phyloP scores from a whole-genome alignment of 1,140 invertebrate species.

The Halotydeus destructor region DNA sequence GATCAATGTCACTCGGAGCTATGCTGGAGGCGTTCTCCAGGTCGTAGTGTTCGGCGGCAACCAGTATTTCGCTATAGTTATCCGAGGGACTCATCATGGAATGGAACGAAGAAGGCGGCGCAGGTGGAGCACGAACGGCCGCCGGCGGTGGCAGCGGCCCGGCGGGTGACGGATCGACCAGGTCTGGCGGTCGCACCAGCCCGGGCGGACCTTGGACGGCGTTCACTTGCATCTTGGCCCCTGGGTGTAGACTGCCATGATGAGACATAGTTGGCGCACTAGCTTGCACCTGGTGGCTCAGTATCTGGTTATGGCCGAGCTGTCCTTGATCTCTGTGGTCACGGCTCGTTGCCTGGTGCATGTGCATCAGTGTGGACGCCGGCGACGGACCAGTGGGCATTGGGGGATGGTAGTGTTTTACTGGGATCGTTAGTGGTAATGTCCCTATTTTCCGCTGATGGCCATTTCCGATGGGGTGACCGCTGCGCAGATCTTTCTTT shows the following conservation, averaged over 20 bases:
- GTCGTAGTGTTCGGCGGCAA: conserved; percentile 76
- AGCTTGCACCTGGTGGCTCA: no score
- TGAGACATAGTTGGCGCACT: no score
- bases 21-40: conserved; percentile 91
- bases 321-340: background rate
- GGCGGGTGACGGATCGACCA: conserved; percentile 2
- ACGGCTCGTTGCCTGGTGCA: no score
- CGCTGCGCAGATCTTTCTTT: conserved; percentile 1
- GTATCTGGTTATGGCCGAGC: no score
- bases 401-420: no score
- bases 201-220: no score
- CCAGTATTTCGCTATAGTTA: conserved; percentile 12
- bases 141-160: background rate
- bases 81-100: background rate
- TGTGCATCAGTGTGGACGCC: no score
- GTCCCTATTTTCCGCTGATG: conserved; percentile 2
- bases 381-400: no score
- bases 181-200: conserved; percentile 2
- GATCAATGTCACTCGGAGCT: conserved; percentile 87
- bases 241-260: no score
- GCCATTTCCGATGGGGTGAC: background rate
- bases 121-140: conserved; percentile 2
- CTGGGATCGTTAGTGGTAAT: no score
- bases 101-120: background rate
- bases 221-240: no score